Conservation (phyloP, 1,140 invertebrate genomes). For the Chymomyza costata region DNA sequence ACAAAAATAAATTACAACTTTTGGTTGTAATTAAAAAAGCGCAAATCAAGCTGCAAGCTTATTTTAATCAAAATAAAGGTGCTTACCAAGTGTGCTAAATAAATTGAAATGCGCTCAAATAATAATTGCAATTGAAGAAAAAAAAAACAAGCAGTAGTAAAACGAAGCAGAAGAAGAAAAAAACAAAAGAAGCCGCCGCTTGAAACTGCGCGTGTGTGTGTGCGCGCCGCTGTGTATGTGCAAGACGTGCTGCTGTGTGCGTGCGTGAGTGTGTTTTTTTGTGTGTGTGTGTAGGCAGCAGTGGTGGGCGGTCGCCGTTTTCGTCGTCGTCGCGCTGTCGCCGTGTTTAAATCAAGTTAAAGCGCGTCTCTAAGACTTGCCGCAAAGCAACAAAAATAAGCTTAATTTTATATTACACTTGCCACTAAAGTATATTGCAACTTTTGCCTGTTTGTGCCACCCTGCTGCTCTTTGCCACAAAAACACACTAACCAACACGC, state of each 20-base stretch:
- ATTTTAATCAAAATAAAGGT: not conserved
- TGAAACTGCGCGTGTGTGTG: constrained; percentile 16
- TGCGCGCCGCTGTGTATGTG: constrained; percentile 32
- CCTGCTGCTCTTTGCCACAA: constrained; percentile 17
- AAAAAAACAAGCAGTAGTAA: constrained; percentile 33
- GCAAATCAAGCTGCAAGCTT: constrained; percentile 3
- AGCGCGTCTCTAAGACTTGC: too few relatives aligned
- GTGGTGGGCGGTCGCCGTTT: constrained; percentile 9
- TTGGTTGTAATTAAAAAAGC: constrained; percentile 30
- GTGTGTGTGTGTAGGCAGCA: constrained; percentile 31
- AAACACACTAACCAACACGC: constrained; percentile 7
- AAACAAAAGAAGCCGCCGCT: constrained; percentile 64
- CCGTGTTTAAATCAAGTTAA: constrained; percentile 26
- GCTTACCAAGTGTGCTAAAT: constrained; percentile 7
- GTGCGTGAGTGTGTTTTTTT: constrained; percentile 16
- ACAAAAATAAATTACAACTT: constrained; percentile 34
- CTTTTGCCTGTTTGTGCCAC: too few relatives aligned
- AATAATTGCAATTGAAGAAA: constrained; percentile 33
- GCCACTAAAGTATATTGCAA: too few relatives aligned
- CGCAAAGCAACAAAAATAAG: constrained; percentile 10
- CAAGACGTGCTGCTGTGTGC: constrained; percentile 15
- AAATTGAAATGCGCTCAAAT: constrained; percentile 27
- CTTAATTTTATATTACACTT: constrained; percentile 12
- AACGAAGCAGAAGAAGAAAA: constrained; percentile 46
- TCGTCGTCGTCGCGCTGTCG: constrained; percentile 31